Conservation (phyloP, 2,113 vertebrate species). For the Aleadryas rufinucha region DNA sequence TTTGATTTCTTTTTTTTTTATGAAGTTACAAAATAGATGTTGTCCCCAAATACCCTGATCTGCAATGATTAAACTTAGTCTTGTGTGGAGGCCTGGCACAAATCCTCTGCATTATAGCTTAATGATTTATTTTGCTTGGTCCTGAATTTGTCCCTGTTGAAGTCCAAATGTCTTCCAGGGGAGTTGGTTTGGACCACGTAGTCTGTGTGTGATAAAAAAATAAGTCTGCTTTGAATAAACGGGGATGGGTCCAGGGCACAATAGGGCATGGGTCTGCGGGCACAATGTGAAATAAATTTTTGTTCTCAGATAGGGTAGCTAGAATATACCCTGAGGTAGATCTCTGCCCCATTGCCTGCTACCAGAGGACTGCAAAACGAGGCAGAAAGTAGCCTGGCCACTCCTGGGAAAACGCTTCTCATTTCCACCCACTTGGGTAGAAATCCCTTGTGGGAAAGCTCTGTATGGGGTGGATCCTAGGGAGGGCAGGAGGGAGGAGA, state of each 20-base stretch:
- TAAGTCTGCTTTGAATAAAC: background rate
- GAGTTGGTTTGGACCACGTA: background rate
- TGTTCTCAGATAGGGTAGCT: background rate
- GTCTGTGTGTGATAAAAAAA: background rate
- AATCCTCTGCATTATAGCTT: slow-evolving; percentile 1
- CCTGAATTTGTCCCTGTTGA: background rate
- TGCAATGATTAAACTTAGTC: slow-evolving; percentile 33
- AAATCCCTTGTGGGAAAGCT: rapidly evolving
- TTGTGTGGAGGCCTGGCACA: slow-evolving; percentile 7
- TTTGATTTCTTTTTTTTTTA: background rate
- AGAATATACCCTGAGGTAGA: background rate
- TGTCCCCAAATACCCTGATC: slow-evolving; percentile 46
- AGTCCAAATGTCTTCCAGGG: background rate
- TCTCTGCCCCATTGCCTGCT: background rate
- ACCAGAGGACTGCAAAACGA: background rate
- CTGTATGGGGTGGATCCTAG: background rate
- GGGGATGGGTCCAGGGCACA: rapidly evolving
- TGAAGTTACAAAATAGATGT: slow-evolving; percentile 30
- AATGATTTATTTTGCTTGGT: slow-evolving; percentile 48
- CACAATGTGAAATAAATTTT: rapidly evolving
- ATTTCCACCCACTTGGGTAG: background rate
- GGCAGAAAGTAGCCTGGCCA: background rate
- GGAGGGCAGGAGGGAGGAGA: background rate
- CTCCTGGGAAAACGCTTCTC: background rate
- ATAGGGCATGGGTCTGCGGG: background rate